A percentile compares a stretch with the other conserved stretches of the same genome.
Conservation (phyloP, 2,113 vertebrate species). For the Otocyon megalotis region DNA sequence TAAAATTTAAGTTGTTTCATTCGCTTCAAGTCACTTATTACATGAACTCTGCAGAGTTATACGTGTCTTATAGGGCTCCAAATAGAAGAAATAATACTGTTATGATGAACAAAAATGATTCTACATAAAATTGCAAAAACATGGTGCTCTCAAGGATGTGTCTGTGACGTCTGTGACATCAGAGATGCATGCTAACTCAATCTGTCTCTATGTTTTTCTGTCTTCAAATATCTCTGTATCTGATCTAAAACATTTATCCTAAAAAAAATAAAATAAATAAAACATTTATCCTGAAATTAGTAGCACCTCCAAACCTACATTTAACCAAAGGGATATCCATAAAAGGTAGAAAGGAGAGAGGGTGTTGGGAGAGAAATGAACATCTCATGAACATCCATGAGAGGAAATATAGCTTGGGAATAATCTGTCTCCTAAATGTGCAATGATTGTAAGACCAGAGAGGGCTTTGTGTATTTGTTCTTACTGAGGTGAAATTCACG, state of each 20-base stretch:
- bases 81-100: neutral
- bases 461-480: neutral
- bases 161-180: neutral
- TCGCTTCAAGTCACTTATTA: slow-evolving; percentile 2
- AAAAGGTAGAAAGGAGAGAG: neutral
- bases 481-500: neutral
- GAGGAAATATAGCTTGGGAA: neutral
- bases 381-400: neutral
- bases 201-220: neutral
- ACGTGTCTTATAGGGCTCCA: neutral
- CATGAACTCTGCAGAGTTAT: neutral
- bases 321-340: slow-evolving; percentile 1
- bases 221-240: neutral
- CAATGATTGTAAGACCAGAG: neutral
- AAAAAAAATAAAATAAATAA: neutral
- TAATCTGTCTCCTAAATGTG: neutral
- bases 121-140: neutral
- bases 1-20: neutral
- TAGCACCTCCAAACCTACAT: neutral
- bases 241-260: slow-evolving; percentile 41
- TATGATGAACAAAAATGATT: neutral
- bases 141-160: neutral
- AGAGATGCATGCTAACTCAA: neutral
- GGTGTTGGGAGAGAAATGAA: neutral
- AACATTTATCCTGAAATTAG: slow-evolving; percentile 51